These are phyloP conservation scores for Pterobdella sp. DNA, from an alignment of 2,888 invertebrate species.

Conservation along the genomic window DNA sequence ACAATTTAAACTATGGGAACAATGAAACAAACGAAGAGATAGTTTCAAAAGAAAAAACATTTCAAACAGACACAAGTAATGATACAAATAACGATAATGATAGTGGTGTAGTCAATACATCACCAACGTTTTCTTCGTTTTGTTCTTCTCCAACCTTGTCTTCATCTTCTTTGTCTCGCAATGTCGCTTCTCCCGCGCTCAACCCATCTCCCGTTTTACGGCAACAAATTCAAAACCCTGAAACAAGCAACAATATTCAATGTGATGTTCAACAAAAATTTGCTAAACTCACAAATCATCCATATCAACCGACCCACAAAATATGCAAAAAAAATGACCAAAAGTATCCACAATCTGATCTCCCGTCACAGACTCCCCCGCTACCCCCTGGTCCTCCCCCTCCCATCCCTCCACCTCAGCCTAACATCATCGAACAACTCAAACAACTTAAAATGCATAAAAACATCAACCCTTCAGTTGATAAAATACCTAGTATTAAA, in stretches of 20 bases:
- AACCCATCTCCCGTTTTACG: background rate
- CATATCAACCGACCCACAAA: background rate
- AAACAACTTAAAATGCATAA: conserved; percentile 5
- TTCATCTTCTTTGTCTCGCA: background rate
- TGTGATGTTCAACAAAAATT: background rate
- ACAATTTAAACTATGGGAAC: background rate
- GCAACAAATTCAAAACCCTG: background rate
- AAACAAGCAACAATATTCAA: background rate
- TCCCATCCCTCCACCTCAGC: background rate
- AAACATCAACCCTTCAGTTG: background rate
- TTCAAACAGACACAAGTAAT: too few species aligned
- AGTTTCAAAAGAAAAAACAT: too few species aligned
- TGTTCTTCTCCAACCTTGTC: background rate
- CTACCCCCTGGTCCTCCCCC: conserved; percentile 8
- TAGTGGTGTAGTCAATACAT: background rate
- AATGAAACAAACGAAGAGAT: background rate
- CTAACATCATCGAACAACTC: conserved; percentile 10
- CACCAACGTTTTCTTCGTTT: background rate
- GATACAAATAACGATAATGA: background rate
- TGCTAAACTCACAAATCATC: background rate
- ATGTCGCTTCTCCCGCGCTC: background rate
- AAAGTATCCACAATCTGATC: background rate
- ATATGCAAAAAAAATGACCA: background rate
- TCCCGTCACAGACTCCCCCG: background rate
- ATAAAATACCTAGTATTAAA: background rate